These are phyloP conservation scores for Amazona guildingii DNA, from an alignment of 2,113 vertebrate genomes.

Conservation along the genomic window DNA sequence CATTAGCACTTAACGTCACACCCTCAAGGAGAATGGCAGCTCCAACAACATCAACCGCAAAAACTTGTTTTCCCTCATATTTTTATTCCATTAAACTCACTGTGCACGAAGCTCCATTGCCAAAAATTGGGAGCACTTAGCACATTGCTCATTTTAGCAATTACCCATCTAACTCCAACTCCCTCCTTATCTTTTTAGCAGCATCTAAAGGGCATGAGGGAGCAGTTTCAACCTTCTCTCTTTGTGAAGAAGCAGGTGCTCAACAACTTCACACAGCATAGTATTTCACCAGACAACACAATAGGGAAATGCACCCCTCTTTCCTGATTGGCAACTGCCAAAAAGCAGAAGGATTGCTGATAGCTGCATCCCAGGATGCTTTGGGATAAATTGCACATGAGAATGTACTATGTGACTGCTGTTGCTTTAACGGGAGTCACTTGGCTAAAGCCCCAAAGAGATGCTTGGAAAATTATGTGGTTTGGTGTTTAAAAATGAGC, in stretches of 20 bases:
- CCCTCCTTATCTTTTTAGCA: neutral
- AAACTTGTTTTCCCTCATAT: neutral
- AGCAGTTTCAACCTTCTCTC: neutral
- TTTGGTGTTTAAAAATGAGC: neutral
- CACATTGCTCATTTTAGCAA: neutral
- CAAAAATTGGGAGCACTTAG: neutral
- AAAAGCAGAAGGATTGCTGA: neutral
- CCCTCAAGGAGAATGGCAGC: neutral
- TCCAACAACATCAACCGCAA: neutral
- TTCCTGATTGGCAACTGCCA: neutral
- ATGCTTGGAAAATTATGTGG: neutral
- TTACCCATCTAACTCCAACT: neutral
- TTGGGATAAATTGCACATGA: fast-evolving
- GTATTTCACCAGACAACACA: neutral
- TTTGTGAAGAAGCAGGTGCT: neutral
- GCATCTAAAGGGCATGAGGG: neutral
- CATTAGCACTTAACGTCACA: neutral
- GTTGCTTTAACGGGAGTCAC: neutral
- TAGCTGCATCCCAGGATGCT: neutral
- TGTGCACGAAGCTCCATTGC: neutral
- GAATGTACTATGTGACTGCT: neutral
- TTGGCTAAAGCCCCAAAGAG: neutral
- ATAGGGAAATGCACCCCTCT: neutral
- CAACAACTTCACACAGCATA: neutral
- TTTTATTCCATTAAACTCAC: neutral